phyloP scores from a whole-genome alignment of 1,140 invertebrate species.

The Ceratitis capitata region DNA sequence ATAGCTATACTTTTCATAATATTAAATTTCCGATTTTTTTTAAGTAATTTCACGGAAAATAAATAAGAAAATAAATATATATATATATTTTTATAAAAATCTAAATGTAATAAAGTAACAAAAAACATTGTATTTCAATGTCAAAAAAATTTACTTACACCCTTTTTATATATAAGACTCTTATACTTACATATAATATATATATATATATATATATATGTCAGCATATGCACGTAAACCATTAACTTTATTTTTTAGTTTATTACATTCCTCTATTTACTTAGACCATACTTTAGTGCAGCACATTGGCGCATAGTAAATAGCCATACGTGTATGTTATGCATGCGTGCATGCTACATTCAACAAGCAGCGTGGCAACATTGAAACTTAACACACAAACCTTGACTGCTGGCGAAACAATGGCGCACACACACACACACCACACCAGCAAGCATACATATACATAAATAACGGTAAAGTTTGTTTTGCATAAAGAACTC shows the following conservation, averaged over 20 bases:
- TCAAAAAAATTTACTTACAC: too few relatives aligned
- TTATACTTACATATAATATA: too few relatives aligned
- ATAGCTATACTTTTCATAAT: too few relatives aligned
- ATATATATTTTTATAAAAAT: too few relatives aligned
- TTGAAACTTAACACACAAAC: slow-evolving; percentile 16
- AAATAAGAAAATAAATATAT: too few relatives aligned
- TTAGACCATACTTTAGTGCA: not conserved
- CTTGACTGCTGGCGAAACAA: slow-evolving; percentile 27
- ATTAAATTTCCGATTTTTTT: too few relatives aligned
- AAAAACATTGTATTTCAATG: too few relatives aligned
- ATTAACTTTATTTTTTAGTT: not conserved
- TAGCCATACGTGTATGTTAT: slow-evolving; percentile 7
- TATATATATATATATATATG: not conserved
- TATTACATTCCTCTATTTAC: slow-evolving; percentile 10
- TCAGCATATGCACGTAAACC: not conserved
- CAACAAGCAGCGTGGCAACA: slow-evolving; percentile 22
- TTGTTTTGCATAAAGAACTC: slow-evolving; percentile 10
- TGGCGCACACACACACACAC: not conserved
- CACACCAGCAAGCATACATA: not conserved
- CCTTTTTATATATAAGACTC: too few relatives aligned
- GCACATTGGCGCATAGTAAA: not conserved
- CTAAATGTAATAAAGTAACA: too few relatives aligned
- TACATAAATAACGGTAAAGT: not conserved
- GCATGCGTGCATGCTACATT: not conserved
- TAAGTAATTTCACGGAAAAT: too few relatives aligned